Conservation (phyloP, 2,797 vertebrate genomes). For the Muscicapa comitata region DNA sequence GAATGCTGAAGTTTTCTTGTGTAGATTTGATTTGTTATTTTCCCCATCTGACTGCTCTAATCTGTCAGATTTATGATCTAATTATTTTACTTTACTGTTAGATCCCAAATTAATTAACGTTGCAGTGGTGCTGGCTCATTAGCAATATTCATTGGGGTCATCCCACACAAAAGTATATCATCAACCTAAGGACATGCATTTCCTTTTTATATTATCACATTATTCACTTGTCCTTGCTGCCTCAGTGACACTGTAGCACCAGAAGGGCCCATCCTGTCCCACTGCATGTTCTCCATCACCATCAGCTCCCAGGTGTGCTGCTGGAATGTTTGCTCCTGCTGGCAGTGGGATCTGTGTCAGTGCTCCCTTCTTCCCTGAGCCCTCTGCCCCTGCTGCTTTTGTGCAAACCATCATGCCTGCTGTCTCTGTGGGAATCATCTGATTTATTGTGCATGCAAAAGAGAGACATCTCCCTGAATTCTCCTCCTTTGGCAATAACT, state of each 20-base stretch:
- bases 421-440: background rate
- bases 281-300: background rate
- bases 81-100: conserved; percentile 14
- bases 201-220: background rate
- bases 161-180: background rate
- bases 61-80: conserved; percentile 50
- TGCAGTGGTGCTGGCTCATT: background rate
- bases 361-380: background rate
- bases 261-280: background rate
- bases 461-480: background rate
- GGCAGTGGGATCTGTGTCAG: background rate
- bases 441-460: conserved; percentile 8
- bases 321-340: background rate
- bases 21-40: conserved; percentile 2
- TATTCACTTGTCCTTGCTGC: background rate
- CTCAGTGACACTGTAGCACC: background rate
- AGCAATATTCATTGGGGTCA: conserved; percentile 11
- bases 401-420: background rate
- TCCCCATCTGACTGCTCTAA: conserved; percentile 15
- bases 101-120: conserved; percentile 36
- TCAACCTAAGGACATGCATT: background rate
- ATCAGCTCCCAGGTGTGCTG: background rate
- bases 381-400: background rate
- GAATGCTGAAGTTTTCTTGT: background rate
- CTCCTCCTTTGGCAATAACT: background rate